A percentile compares a stretch with the other conserved stretches of the same genome.
These are phyloP conservation scores for Halcyon senegalensis DNA, from an alignment of 2,113 vertebrate genomes.

Conservation along the genomic window DNA sequence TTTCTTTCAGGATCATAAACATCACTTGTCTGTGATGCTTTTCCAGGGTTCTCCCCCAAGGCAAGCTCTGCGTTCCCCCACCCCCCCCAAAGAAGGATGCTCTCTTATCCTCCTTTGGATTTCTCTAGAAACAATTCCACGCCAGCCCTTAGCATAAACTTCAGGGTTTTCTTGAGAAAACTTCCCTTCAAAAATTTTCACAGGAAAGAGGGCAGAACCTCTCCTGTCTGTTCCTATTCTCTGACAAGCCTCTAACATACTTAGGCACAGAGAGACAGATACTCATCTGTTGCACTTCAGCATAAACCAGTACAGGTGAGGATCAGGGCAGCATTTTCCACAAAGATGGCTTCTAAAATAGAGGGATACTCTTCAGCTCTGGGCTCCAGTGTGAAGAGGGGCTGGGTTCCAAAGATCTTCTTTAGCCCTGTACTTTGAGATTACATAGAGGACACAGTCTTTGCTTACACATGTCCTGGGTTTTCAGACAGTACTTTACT, in stretches of 20 bases:
- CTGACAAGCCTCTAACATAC: background rate
- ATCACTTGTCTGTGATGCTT: background rate
- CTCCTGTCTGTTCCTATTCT: background rate
- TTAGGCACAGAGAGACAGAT: background rate
- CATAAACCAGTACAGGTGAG: background rate
- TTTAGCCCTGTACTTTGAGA: background rate
- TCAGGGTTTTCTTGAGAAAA: background rate
- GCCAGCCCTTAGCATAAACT: background rate
- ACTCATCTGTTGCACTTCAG: background rate
- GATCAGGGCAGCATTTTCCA: background rate
- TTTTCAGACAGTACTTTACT: background rate
- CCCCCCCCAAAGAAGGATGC: background rate
- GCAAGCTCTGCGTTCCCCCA: background rate
- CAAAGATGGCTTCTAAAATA: background rate
- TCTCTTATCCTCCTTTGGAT: background rate
- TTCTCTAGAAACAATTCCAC: background rate
- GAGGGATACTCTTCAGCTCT: too few relatives aligned
- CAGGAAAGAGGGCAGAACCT: background rate
- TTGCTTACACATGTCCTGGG: background rate
- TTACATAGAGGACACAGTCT: background rate
- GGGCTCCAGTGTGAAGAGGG: background rate
- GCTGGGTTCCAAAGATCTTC: background rate
- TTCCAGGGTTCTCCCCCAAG: background rate
- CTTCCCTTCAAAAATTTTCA: background rate
- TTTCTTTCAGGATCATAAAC: background rate